Evolutionary conservation across 1,140 invertebrate species (phyloP).

Genomic region (Drosophila lacertosa): DNA sequence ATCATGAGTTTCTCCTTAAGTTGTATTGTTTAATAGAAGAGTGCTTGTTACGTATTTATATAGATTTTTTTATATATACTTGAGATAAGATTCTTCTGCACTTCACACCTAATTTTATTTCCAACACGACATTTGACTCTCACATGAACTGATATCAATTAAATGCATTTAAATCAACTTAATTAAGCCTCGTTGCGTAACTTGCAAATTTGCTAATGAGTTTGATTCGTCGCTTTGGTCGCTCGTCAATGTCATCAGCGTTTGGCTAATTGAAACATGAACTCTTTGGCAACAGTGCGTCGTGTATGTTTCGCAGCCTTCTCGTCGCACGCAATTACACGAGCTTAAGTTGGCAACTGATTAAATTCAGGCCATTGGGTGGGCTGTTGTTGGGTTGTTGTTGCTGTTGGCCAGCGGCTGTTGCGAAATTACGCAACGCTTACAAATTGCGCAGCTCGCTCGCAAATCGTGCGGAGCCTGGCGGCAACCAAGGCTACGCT

Average conservation of each 20-base stretch:
- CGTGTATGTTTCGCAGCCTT: slow-evolving; percentile 25
- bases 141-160: slow-evolving; percentile 58
- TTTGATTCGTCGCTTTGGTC: slow-evolving; percentile 18
- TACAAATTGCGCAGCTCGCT: slow-evolving; percentile 46
- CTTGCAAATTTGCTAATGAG: slow-evolving; percentile 46
- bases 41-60: too few relatives aligned
- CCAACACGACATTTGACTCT: not conserved
- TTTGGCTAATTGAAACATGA: slow-evolving; percentile 59
- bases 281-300: slow-evolving; percentile 36
- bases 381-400: slow-evolving; percentile 2
- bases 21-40: too few relatives aligned
- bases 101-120: too few relatives aligned
- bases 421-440: slow-evolving; percentile 39
- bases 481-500: not conserved
- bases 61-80: too few relatives aligned
- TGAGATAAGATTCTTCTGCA: too few relatives aligned
- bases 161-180: slow-evolving; percentile 32
- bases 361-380: slow-evolving; percentile 58
- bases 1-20: too few relatives aligned
- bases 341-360: slow-evolving; percentile 45
- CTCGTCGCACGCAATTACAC: slow-evolving; percentile 35
- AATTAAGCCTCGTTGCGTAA: slow-evolving; percentile 37
- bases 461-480: not conserved
- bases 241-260: slow-evolving; percentile 33
- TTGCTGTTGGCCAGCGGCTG: not conserved